Evolutionary conservation across 2,888 invertebrate species (phyloP).

Genomic region (Pogonocherus hispidulus): DNA sequence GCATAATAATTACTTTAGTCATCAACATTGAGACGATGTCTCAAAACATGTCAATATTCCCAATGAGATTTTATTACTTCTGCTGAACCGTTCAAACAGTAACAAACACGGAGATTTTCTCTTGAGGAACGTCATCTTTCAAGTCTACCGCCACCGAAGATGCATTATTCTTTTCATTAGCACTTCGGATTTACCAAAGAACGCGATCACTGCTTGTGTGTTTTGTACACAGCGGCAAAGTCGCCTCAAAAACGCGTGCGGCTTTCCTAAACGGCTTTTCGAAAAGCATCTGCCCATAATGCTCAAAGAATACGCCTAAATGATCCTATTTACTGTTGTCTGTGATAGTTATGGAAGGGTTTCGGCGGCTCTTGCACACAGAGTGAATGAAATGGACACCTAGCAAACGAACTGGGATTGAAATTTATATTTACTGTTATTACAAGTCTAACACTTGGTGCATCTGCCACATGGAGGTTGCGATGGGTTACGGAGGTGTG

Average conservation of each 20-base stretch:
- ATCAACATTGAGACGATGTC: too few species aligned
- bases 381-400: slow-evolving; percentile 32
- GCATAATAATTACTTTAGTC: slow-evolving; percentile 30
- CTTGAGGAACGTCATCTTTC: slow-evolving; percentile 40
- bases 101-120: slow-evolving; percentile 33
- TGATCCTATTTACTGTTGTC: slow-evolving; percentile 41
- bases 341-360: slow-evolving; percentile 31
- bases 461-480: slow-evolving; percentile 17
- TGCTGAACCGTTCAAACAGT: slow-evolving; percentile 13
- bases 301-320: slow-evolving; percentile 36
- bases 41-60: slow-evolving; percentile 41
- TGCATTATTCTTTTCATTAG: slow-evolving; percentile 58
- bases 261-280: slow-evolving; percentile 40
- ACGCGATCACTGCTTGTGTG: slow-evolving; percentile 56
- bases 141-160: slow-evolving; percentile 46
- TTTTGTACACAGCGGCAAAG: slow-evolving; percentile 50
- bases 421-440: slow-evolving; percentile 23
- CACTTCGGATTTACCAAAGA: slow-evolving; percentile 54
- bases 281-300: slow-evolving; percentile 41
- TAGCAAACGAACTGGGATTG: slow-evolving; percentile 14
- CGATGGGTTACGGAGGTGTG: slow-evolving; percentile 5
- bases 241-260: slow-evolving; percentile 47
- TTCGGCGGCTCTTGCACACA: slow-evolving; percentile 9
- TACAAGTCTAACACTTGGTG: not conserved
- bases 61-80: slow-evolving; percentile 35